A percentile compares a stretch with the other conserved stretches of the same genome.
phyloP scores from a whole-genome alignment of 2,797 vertebrate species.

The Gadopsis bispinosus region DNA sequence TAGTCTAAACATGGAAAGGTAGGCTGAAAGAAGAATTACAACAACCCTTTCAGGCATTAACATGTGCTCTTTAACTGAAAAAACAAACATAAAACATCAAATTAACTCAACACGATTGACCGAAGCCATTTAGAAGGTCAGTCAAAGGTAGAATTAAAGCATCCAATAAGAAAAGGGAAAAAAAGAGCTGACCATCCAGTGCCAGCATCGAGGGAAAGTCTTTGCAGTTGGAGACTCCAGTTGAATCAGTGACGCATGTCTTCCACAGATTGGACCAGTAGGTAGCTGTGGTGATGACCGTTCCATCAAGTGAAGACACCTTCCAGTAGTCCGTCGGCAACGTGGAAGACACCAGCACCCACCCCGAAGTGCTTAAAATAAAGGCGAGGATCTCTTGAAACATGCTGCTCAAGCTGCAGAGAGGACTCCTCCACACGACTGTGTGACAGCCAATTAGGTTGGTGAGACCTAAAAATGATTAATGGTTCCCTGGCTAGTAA shows the following conservation, averaged over 20 bases:
- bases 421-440: conserved; percentile 22
- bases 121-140: not conserved
- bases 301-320: conserved; percentile 93
- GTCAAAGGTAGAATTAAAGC: not conserved
- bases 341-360: conserved; percentile 94
- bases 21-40: not conserved
- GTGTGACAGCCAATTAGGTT: conserved; percentile 6
- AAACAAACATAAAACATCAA: not conserved
- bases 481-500: conserved; percentile 23
- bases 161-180: conserved; percentile 12
- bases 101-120: not conserved
- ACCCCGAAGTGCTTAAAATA: conserved; percentile 88
- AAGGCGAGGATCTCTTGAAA: conserved; percentile 91
- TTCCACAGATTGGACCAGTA: conserved; percentile 97
- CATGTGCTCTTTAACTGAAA: not conserved
- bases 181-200: conserved; percentile 87
- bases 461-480: conserved; percentile 31
- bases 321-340: conserved; percentile 97
- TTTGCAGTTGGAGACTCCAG: conserved; percentile 96
- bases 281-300: conserved; percentile 95
- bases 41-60: not conserved
- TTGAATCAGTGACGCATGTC: conserved; percentile 96
- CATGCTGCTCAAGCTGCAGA: conserved; percentile 83
- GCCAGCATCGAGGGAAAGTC: conserved; percentile 96
- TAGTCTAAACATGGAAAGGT: not conserved